Evolutionary conservation across 2,113 vertebrate genomes (phyloP).

Genomic region (Laticauda laticaudata): DNA sequence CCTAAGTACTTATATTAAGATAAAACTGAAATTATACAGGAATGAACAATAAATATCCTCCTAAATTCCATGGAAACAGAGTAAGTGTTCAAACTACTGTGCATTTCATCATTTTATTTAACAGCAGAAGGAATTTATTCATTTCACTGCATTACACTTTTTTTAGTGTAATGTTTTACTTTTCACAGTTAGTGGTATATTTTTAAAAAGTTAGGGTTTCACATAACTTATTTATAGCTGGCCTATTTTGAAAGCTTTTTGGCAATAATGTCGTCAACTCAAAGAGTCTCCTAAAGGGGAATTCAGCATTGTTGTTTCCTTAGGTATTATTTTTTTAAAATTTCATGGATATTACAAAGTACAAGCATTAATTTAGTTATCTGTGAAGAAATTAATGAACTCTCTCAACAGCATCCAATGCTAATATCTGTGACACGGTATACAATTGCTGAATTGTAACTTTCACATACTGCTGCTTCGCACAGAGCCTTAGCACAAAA

Average conservation of each 20-base stretch:
- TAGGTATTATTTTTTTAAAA: not conserved
- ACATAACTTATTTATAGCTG: not conserved
- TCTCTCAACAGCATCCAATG: not conserved
- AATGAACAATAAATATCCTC: not conserved
- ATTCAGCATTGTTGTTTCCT: not conserved
- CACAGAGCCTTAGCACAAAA: not conserved
- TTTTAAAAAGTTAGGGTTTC: not conserved
- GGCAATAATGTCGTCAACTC: not conserved
- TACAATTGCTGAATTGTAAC: conserved; percentile 5
- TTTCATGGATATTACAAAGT: not conserved
- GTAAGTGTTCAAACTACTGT: not conserved
- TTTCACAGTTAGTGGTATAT: not conserved
- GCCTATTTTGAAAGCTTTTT: not conserved
- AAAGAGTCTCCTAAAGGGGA: not conserved
- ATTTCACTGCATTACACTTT: not conserved
- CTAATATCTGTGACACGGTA: not conserved
- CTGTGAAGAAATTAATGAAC: conserved; percentile 9
- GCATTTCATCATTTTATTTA: not conserved
- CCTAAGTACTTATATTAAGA: not conserved
- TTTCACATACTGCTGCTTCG: not conserved
- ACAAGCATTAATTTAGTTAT: not conserved
- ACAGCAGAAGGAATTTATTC: not conserved
- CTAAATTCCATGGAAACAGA: not conserved
- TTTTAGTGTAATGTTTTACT: not conserved
- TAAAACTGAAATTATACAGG: not conserved